Percentiles rank a stretch among this genome's conserved stretches.
Evolutionary conservation across 2,113 vertebrate genomes (phyloP).

Genomic region (Narcine bancroftii): DNA sequence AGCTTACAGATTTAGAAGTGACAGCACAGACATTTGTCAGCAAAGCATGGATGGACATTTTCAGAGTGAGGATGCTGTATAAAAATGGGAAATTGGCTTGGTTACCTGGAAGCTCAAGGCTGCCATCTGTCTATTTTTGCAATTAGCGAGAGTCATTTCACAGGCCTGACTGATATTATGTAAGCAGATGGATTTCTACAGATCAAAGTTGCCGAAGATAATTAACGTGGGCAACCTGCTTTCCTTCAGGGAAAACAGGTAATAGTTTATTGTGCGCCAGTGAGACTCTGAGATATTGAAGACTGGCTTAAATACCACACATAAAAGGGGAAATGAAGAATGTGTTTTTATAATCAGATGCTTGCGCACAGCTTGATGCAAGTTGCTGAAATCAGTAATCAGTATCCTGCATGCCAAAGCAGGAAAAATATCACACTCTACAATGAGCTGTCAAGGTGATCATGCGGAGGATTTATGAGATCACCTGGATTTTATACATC

Average conservation of each 20-base stretch:
- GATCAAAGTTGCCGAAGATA: not conserved
- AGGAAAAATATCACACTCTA: not conserved
- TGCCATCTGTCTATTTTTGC: conserved; percentile 3
- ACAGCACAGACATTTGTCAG: not conserved
- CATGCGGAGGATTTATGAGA: not conserved
- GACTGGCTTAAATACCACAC: not conserved
- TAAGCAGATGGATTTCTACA: not conserved
- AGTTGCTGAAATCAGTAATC: not conserved
- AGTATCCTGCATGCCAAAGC: not conserved
- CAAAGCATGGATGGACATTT: not conserved
- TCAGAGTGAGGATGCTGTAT: not conserved
- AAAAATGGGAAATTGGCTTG: not conserved
- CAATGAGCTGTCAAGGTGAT: not conserved
- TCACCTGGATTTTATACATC: not conserved
- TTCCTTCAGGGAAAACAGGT: not conserved
- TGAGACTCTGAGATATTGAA: not conserved
- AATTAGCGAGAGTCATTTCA: conserved; percentile 32
- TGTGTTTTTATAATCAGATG: not conserved
- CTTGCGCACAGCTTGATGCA: not conserved
- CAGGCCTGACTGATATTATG: conserved; percentile 1
- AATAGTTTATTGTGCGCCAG: not conserved
- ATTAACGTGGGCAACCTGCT: not conserved
- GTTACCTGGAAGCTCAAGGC: not conserved
- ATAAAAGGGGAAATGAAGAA: not conserved
- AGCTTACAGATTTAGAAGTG: not conserved